Evolutionary conservation across 2,113 vertebrate species (phyloP), one percentile per base, ranked within the genome.

Genomic region (Scomber colias): DNA sequence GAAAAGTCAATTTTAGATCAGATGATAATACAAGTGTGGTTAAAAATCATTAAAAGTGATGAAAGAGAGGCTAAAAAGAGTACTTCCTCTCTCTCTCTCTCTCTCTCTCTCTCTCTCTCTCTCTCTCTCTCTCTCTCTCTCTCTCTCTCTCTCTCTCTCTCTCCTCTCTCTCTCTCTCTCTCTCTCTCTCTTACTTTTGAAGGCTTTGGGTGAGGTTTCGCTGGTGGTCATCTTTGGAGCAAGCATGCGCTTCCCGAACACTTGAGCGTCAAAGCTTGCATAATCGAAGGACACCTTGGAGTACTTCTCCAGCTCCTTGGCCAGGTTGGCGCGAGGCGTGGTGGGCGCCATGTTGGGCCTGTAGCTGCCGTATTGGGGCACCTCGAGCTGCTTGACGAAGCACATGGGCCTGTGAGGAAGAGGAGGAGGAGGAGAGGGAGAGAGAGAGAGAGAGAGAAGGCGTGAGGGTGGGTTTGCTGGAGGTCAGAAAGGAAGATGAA

Each of bases 211-310:
- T 98, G 98, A 98, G 96, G 94, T 97, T 97, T 98, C 97, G 95
- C 95, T 97, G 96, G 96, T 96, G 95, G 95, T 96, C 95, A 98
- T 98, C 97, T 99, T 99, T 97, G 98, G 97, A 94, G 96, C 97
- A 95, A 99, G 97, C 95, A 96, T 95, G 92, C 96, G 97, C 95
- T 97, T 99, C 95, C 98, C 98, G 84, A 99, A 99, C 95, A 99
- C 98, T 95, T 99, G 98, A 92, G 97, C 98, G 75, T 99, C 98
- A 81, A 99, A 99, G 96, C 97, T 99, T 95, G 98, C 97, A 96
- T 99, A 99, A 96, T 99, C 98, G 79, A 99, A 99, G 94, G 97
- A 98, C 93, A 98, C 97, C 95, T 99, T 99, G 94, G 98, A 98
- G 95, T 99, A 98, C 84, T 99, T 99, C 95, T 99, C 98, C 94